A percentile compares a stretch with the other conserved stretches of the same genome.
phyloP scores from a whole-genome alignment of 2,113 vertebrate genomes.

The Silurus glanis region DNA sequence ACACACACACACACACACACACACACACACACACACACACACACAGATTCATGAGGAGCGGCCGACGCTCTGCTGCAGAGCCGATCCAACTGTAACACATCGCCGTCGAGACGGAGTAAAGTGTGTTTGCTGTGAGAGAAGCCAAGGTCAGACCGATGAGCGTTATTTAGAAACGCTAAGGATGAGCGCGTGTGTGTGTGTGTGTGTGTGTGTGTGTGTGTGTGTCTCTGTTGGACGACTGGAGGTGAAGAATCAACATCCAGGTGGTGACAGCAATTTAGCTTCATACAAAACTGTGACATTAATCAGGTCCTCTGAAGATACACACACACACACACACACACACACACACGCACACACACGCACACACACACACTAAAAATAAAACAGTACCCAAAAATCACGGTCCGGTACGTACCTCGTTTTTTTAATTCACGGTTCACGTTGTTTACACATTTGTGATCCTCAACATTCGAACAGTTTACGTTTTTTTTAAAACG shows the following conservation, averaged over 20 bases:
- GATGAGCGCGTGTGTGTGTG: too few relatives aligned
- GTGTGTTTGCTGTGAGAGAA: neutral
- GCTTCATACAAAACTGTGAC: neutral
- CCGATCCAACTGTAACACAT: neutral
- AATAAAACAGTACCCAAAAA: too few relatives aligned
- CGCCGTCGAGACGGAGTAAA: neutral
- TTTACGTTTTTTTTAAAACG: too few relatives aligned
- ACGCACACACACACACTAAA: neutral
- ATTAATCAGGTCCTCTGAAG: neutral
- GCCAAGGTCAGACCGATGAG: neutral
- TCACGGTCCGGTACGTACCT: too few relatives aligned
- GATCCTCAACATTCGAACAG: too few relatives aligned
- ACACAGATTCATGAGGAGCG: constrained; percentile 25
- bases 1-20: constrained; percentile 41
- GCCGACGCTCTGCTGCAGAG: neutral
- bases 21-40: constrained; percentile 52
- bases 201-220: too few relatives aligned
- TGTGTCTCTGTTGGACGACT: neutral
- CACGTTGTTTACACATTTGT: too few relatives aligned
- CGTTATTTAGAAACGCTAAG: neutral
- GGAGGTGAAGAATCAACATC: neutral
- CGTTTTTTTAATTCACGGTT: too few relatives aligned
- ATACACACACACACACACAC: neutral
- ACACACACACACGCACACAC: constrained; percentile 19
- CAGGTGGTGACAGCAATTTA: too few relatives aligned